A percentile compares a stretch with the other conserved stretches of the same genome.
Evolutionary conservation across 2,113 vertebrate species (phyloP).

Genomic region (Gnathonemus longibarbis): DNA sequence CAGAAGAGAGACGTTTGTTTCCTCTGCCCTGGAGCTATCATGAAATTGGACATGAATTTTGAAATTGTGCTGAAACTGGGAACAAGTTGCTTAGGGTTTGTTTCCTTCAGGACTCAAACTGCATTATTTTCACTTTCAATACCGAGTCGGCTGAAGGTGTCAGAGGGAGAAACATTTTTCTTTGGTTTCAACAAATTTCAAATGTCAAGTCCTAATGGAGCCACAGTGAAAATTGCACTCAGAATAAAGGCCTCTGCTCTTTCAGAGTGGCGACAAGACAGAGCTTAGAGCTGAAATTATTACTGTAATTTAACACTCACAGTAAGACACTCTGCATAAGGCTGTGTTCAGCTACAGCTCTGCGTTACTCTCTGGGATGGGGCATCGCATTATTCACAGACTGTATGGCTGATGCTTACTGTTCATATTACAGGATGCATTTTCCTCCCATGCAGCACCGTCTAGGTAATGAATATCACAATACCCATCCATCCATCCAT

Average conservation of each 20-base stretch:
- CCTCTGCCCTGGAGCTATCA: slow-evolving; percentile 20
- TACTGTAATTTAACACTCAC: not conserved
- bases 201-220: slow-evolving; percentile 50
- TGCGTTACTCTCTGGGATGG: not conserved
- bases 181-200: slow-evolving; percentile 44
- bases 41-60: slow-evolving; percentile 30
- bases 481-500: not conserved
- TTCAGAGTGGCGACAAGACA: not conserved
- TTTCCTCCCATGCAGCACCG: not conserved
- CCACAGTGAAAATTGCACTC: slow-evolving; percentile 26
- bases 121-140: slow-evolving; percentile 51
- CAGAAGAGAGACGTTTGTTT: slow-evolving; percentile 20
- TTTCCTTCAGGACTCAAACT: slow-evolving; percentile 58
- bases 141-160: slow-evolving; percentile 36
- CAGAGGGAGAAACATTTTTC: slow-evolving; percentile 43
- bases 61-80: slow-evolving; percentile 26
- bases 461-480: not conserved
- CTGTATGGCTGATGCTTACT: not conserved
- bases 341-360: not conserved
- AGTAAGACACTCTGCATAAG: not conserved
- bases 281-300: not conserved
- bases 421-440: not conserved
- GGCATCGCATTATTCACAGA: not conserved
- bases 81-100: slow-evolving; percentile 33
- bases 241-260: not conserved